Percentiles rank a stretch among this genome's conserved stretches.
Conservation (phyloP, 2,797 vertebrate genomes). For the Choloepus didactylus region DNA sequence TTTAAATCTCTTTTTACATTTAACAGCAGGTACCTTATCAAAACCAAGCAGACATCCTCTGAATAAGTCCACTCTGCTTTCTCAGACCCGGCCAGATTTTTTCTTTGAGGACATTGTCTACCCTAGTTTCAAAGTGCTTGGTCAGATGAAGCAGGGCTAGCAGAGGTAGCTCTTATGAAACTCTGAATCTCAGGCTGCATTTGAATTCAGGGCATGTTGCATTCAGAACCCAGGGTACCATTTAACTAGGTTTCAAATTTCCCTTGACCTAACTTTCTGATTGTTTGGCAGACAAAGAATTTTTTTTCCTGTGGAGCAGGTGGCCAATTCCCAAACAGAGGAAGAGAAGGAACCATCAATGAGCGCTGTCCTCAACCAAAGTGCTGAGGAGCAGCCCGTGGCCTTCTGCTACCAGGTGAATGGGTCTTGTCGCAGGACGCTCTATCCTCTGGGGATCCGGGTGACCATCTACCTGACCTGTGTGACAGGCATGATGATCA, state of each 20-base stretch:
- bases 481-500: conserved; percentile 78
- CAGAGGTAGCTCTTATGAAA: neutral
- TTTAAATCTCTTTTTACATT: neutral
- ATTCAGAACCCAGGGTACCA: neutral
- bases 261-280: neutral
- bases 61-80: neutral
- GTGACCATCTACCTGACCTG: conserved; percentile 82
- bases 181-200: neutral
- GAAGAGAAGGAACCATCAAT: conserved; percentile 1
- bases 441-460: conserved; percentile 72
- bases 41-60: neutral
- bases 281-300: neutral
- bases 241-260: neutral
- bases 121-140: neutral
- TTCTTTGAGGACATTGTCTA: neutral
- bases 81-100: neutral
- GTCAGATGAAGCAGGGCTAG: neutral
- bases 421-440: conserved; percentile 79
- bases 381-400: neutral
- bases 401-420: conserved; percentile 79
- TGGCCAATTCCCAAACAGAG: neutral
- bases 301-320: neutral
- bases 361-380: neutral
- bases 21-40: neutral
- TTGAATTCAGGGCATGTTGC: conserved; percentile 5